Evolutionary conservation across 2,113 vertebrate genomes (phyloP).

Genomic region (Ramphastos sulfuratus): DNA sequence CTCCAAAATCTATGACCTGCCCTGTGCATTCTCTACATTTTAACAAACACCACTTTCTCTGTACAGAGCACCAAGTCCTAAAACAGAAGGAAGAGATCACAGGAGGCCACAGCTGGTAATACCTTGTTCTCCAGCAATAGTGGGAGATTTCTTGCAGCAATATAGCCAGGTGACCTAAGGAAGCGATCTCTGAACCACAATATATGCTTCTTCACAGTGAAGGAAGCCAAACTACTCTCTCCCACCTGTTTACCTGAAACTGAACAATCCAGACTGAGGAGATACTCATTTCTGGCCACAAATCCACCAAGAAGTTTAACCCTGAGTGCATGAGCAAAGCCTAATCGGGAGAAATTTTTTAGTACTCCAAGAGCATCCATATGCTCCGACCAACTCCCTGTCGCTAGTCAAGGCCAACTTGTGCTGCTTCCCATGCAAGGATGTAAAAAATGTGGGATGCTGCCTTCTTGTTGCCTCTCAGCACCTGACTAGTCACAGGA

Average conservation of each 20-base stretch:
- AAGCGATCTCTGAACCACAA: neutral
- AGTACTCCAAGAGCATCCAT: neutral
- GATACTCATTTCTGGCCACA: neutral
- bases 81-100: neutral
- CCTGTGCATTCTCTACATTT: neutral
- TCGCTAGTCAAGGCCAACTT: neutral
- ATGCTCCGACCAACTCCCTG: neutral
- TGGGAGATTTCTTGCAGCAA: neutral
- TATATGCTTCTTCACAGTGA: rapidly evolving
- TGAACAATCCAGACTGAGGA: neutral
- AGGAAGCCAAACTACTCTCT: neutral
- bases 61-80: neutral
- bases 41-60: neutral
- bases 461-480: neutral
- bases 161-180: neutral
- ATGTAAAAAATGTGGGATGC: neutral
- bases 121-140: neutral
- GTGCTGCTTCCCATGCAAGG: neutral
- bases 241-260: neutral
- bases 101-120: neutral
- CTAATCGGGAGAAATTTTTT: neutral
- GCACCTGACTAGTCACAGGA: constrained; percentile 5
- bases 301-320: neutral
- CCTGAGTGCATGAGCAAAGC: neutral
- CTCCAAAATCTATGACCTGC: neutral